Conservation (phyloP, 2,888 invertebrate genomes). For the Hydraecia micacea region DNA sequence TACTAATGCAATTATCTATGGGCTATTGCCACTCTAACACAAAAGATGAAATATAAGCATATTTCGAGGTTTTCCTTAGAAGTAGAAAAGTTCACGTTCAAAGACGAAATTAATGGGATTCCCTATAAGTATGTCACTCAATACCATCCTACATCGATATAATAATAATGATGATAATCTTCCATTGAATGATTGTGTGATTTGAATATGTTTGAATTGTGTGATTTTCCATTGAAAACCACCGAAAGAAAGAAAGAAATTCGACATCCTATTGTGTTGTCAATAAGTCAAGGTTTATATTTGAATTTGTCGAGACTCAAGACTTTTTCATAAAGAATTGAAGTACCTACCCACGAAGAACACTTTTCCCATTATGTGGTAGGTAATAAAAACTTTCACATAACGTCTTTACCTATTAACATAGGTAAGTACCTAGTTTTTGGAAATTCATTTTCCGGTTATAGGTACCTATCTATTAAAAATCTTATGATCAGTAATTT, state of each 20-base stretch:
- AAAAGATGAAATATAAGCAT: neutral
- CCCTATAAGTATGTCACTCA: neutral
- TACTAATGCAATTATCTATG: neutral
- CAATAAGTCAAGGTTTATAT: slow-evolving; percentile 18
- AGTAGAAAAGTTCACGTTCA: neutral
- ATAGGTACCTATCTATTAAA: no score
- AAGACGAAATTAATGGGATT: neutral
- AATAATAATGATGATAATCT: neutral
- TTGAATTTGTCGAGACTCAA: neutral
- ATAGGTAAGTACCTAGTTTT: neutral
- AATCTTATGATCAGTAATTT: neutral
- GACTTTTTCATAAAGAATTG: slow-evolving; percentile 24
- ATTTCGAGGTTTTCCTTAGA: neutral
- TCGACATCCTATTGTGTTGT: neutral
- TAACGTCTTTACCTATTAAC: neutral
- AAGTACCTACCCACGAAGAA: slow-evolving; percentile 21
- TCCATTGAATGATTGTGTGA: neutral
- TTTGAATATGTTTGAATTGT: neutral
- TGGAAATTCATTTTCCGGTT: neutral
- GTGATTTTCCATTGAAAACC: neutral
- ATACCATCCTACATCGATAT: neutral
- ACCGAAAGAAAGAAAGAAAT: neutral
- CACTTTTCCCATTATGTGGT: slow-evolving; percentile 13
- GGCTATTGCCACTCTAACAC: neutral
- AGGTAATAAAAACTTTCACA: no score